Base-by-base conservation (phyloP, 1,140 invertebrate genomes). In the Globodera rostochiensis region DNA sequence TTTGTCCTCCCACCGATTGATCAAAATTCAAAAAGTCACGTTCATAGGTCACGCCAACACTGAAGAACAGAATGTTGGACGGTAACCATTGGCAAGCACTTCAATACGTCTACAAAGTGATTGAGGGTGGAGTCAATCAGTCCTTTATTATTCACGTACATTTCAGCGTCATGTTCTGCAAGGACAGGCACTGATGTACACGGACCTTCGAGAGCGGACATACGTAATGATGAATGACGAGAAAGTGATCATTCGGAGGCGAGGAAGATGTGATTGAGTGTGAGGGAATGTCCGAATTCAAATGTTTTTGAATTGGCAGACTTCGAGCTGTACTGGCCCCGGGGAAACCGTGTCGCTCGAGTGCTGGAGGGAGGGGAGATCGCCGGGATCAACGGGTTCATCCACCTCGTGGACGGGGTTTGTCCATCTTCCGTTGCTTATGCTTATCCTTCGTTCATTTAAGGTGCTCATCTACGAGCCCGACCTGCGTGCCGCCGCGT, bases 141-240 rank as follows among this genome's bases (percentile, higher is more conserved):
- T 36, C 36, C 3, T 36, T 36, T 36, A 36, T 36, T 36, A 36
- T 36, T 36, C 36, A 36, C 36, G 36, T 1, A 36, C 13, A 60
- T 25, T 78, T 69, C 64, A 78, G 75, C 75, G 88, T 21, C 88
- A 89, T 77, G 67, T 89, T 64, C 46, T 89, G 15, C 89, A 89
- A 71, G 89, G 89, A 36, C 89, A 90, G 74, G 87, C 86, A 6
- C 83, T 86, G 13, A 87, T 87, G 86, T 88, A 89, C 71, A 88
- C 87, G 15, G 89, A 89, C 80, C 81, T 89, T 6, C 64, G 88
- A 13, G 88, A 89, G 57, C 66, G 88, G 15, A 90, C 89, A 9
- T 87, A 86, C 67, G 81, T 86, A 25, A 89, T 90, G 88, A 89
- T 89, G 88, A 89, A 89, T 77, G 87, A 89, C 80, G 89, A 89